Evolutionary conservation across 2,113 vertebrate genomes (phyloP), one percentile per base, ranked within the genome.

Genomic region (Arothron firmamentum): DNA sequence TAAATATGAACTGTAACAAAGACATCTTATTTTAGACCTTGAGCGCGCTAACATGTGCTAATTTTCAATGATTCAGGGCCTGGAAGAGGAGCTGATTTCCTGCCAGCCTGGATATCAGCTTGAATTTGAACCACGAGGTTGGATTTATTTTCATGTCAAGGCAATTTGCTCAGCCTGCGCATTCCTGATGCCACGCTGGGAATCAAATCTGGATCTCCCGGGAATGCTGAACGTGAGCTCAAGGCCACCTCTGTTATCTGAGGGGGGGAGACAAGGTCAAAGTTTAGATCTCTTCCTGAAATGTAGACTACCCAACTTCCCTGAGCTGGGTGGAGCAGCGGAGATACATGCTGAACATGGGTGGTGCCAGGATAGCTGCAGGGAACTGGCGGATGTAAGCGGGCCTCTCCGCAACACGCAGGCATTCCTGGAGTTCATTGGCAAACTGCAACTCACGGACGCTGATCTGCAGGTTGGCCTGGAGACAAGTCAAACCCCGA

Each of bases 361-460:
- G 66, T 64, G 70, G 69, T 73, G 52, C 61, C 59, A 60, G n/a
- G 56, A 67, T 59, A 73, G 43, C 51, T 5, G 11, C 16, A 45
- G 42, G 46, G 56, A 55, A 52, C 58, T 52, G 64, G 63, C 15
- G 48, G 62, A 81, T 75, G 41, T 65, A 34, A 70, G 62, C 57
- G 53, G 41, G 60, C 57, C 62, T 64, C 67, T 61, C 57, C n/a
- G 54, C 70, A 72, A 70, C 74, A 78, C 62, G 69, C 43, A 74
- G 43, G 55, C 54, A 85, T 83, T 86, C 74, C 66, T 73, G 62
- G 57, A 81, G 68, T 80, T 80, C 2, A 74, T 75, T 63, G 71
- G 63, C 66, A 76, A 66, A 70, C 23, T 65, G 50, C 56, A 64
- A 81, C 64, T 79, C 56, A 65, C 51, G 70, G 41, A 71, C 21